Base-by-base conservation (phyloP, 2,888 invertebrate genomes). In the Hipparchia semele region DNA sequence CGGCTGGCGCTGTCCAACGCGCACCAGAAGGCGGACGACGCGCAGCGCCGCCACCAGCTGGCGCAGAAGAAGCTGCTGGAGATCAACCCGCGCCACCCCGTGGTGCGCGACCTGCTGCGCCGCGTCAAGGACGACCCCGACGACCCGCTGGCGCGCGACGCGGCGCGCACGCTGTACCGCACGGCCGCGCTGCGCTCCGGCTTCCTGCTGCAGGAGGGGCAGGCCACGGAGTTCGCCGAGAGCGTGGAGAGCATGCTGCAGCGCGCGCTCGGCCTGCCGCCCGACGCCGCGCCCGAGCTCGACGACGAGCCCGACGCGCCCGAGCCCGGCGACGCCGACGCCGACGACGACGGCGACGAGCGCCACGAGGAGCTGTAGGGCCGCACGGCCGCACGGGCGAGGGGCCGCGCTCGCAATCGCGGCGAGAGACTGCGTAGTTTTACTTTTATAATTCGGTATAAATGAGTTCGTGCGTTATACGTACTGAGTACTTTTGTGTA, bases 61-160 rank as follows among this genome's bases (percentile, higher is more conserved):
- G 97, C 96, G 85, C 99, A 99, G 91, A 99, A 98, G 96, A 99
- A 99, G 94, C 98, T 98, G 68, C 94, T 99, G 80, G 99, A 99
- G 95, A 96, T 99, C 82, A 99, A 99, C 94, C 99, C 99, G 60
- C 95, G 98, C 70, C 99, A 99, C 95, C 99, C 99, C 45, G 94
- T 99, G 68, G 96, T 99, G 84, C 96, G 56, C 65, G 99, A 99
- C 92, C 94, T 99, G 78, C 94, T 99, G 86, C 96, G 96, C 51
- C 95, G 98, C 81, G 97, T 99, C 33, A 95, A 95, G 77, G 95
- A 96, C 75, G 97, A 98, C 87, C 95, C 96, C 61, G 95, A 96
- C 56, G 98, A 98, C 89, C 94, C 95, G 12, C 95, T 94, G 1
- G 98, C 98, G 10, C 96, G 96, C 85, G 96, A 97, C 73, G 98